Evolutionary conservation across 2,888 invertebrate species (phyloP), one percentile per base, ranked within the genome.

Genomic region (Tenthredo scrophulariae): DNA sequence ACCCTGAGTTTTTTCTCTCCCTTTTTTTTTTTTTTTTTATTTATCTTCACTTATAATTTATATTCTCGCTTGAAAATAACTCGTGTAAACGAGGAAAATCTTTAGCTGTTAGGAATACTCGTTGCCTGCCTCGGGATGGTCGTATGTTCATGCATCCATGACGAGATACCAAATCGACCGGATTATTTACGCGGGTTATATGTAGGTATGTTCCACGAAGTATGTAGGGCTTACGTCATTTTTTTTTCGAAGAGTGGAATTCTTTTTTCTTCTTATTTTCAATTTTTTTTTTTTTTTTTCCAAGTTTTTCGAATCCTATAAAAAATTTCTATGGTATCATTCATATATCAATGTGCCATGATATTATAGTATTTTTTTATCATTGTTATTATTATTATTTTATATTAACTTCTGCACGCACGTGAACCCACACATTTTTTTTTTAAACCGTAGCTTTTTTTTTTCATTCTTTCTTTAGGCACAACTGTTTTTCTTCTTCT

Each of bases 131-230:
- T 72, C 18, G 7, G 43, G 37, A 7, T n/a, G 10, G 40, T 13
- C 33, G 29, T 62, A 62, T 62, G 43, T 22, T 37, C 80, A 62
- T 40, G 62, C 29, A 80, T 13, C 37, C 58, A 62, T 80, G 80
- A 80, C 80, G 80, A 62, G 80, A 29, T 80, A 80, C 62, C 43
- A 80, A 80, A 62, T 80, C 62, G 62, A 62, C 62, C 40, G 62
- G 22, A 58, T 80, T 40, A 62, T 37, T 18, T 58, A 74, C 22
- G 43, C 72, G 13, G 72, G 72, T 43, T 74, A 22, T 74, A 54
- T 26, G 10, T 74, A 50, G 33, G 37, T 37, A 37, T 37, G 6
- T 37, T 37, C 7, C 50, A 50, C 29, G 9, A 2, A 33, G 15
- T 67, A 15, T 13, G 13, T 33, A 33, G 5, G 18, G 2, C 15